phyloP scores from a whole-genome alignment of 2,888 invertebrate species.

The Gerris lacustris region DNA sequence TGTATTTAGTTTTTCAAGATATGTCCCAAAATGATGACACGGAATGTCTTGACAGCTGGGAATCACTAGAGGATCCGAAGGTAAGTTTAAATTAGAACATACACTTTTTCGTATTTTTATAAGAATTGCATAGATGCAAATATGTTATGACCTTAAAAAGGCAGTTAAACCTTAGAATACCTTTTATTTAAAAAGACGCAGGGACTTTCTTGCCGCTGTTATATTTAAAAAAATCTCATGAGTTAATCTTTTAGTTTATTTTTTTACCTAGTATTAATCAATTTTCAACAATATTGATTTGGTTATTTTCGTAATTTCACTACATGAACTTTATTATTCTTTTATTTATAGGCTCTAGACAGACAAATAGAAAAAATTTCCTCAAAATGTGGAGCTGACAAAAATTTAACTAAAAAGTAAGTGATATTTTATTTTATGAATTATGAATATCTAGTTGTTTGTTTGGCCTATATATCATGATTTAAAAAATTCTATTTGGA shows the following conservation, averaged over 20 bases:
- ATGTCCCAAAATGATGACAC: conserved; percentile 6
- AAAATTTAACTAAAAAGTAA: conserved; percentile 6
- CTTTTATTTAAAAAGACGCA: too few relatives aligned
- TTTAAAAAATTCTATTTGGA: too few relatives aligned
- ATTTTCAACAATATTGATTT: too few relatives aligned
- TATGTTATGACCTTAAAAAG: too few relatives aligned
- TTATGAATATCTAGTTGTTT: too few relatives aligned
- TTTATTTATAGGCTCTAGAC: neutral
- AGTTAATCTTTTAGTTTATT: neutral
- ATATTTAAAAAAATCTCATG: neutral
- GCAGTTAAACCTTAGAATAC: too few relatives aligned
- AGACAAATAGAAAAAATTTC: conserved; percentile 4
- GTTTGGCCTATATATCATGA: too few relatives aligned
- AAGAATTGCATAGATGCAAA: too few relatives aligned
- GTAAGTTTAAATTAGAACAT: conserved; percentile 4
- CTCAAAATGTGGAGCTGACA: conserved; percentile 2
- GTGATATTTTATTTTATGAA: neutral
- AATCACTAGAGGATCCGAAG: neutral
- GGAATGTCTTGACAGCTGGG: conserved; percentile 5
- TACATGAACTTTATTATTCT: too few relatives aligned
- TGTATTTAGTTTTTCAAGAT: neutral
- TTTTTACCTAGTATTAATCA: neutral
- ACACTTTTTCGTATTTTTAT: too few relatives aligned
- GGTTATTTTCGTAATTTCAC: too few relatives aligned
- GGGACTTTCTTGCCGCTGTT: too few relatives aligned